phyloP scores from a whole-genome alignment of 2,797 vertebrate species.

The Limnodromus scolopaceus region DNA sequence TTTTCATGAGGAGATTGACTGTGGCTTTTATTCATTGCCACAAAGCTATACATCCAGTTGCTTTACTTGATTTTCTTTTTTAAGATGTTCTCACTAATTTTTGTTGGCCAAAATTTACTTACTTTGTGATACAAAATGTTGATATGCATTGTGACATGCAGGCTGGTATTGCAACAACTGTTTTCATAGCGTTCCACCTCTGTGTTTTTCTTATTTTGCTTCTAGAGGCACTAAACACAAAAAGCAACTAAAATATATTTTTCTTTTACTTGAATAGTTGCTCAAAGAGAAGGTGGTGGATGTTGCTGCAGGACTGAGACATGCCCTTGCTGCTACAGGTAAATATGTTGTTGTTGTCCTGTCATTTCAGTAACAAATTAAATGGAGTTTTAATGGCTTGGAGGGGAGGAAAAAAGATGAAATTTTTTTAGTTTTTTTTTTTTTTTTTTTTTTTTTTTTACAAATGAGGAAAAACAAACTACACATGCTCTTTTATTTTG shows the following conservation, averaged over 20 bases:
- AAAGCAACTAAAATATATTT: neutral
- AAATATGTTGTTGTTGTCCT: slow-evolving; percentile 6
- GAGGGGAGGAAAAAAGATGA: neutral
- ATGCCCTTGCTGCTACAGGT: slow-evolving; percentile 89
- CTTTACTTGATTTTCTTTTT: neutral
- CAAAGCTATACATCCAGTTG: neutral
- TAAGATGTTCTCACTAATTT: neutral
- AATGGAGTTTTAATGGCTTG: neutral
- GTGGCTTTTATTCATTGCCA: neutral
- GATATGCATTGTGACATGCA: neutral
- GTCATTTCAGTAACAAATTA: neutral
- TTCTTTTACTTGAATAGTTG: slow-evolving; percentile 72
- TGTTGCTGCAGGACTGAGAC: slow-evolving; percentile 91
- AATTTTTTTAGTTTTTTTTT: neutral
- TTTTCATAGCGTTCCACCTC: neutral
- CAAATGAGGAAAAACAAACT: neutral
- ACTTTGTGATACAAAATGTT: neutral
- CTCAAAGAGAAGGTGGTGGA: slow-evolving; percentile 81
- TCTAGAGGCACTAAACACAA: neutral
- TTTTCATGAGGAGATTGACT: neutral
- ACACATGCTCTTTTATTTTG: neutral
- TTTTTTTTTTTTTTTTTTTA: neutral
- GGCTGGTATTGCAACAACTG: neutral
- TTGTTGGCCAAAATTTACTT: neutral
- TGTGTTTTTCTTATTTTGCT: neutral